These are phyloP conservation scores for Melanostoma scalare DNA, from an alignment of 2,888 invertebrate genomes.

Conservation along the genomic window DNA sequence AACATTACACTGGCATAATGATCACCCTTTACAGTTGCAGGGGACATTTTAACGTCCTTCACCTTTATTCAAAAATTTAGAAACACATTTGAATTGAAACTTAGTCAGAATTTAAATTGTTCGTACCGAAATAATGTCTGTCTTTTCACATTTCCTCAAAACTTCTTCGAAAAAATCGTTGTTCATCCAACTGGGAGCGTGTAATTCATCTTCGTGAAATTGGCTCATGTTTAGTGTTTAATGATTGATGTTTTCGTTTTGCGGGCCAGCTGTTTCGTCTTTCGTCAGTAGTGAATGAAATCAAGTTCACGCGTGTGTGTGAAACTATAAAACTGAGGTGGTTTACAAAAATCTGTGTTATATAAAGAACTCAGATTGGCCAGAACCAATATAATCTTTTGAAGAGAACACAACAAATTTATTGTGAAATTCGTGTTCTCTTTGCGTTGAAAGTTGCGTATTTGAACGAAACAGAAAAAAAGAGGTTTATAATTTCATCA, in stretches of 20 bases:
- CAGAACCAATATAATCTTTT: too few species aligned
- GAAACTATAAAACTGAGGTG: too few species aligned
- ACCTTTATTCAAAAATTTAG: slow-evolving; percentile 6
- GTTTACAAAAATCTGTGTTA: too few species aligned
- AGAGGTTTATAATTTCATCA: too few species aligned
- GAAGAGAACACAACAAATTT: too few species aligned
- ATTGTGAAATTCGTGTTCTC: too few species aligned
- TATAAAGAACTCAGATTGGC: too few species aligned
- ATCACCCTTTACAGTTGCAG: slow-evolving; percentile 72
- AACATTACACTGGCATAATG: slow-evolving; percentile 75
- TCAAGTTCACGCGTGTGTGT: neutral
- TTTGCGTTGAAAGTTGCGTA: too few species aligned
- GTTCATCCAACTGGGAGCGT: slow-evolving; percentile 72
- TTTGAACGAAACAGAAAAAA: too few species aligned
- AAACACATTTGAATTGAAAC: too few species aligned
- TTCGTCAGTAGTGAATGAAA: neutral
- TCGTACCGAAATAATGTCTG: slow-evolving; percentile 51
- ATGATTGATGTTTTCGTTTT: neutral
- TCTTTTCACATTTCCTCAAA: slow-evolving; percentile 59
- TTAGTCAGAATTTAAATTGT: neutral
- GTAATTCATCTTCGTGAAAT: slow-evolving; percentile 63
- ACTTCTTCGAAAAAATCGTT: slow-evolving; percentile 66
- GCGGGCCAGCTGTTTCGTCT: neutral
- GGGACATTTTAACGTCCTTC: slow-evolving; percentile 26
- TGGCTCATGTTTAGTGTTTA: neutral